phyloP scores from a whole-genome alignment of 2,797 vertebrate species.

The Pangasius macronema region DNA sequence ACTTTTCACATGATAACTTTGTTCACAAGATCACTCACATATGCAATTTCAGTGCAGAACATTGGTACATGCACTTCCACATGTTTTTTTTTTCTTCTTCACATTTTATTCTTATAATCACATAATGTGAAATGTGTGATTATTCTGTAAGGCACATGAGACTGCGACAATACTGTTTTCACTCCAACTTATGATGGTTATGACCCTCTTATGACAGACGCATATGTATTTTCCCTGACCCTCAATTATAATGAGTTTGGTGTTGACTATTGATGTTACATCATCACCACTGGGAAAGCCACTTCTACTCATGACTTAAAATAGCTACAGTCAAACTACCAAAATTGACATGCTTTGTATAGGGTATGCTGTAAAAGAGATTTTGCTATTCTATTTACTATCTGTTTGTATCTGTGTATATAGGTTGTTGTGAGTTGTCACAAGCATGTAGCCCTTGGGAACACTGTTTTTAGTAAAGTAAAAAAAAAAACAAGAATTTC shows the following conservation, averaged over 20 bases:
- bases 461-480: background rate
- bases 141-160: too few relatives aligned
- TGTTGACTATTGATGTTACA: background rate
- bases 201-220: background rate
- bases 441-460: background rate
- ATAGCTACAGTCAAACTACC: background rate
- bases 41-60: too few relatives aligned
- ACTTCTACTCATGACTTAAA: background rate
- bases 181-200: background rate
- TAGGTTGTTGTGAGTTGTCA: background rate
- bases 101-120: too few relatives aligned
- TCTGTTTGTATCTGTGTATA: background rate
- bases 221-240: background rate
- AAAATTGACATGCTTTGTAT: background rate
- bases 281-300: background rate
- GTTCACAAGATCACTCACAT: too few relatives aligned
- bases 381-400: background rate
- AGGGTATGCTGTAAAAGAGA: background rate
- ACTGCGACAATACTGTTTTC: background rate
- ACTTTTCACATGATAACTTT: too few relatives aligned
- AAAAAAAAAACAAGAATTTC: background rate
- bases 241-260: background rate
- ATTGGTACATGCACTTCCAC: too few relatives aligned
- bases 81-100: too few relatives aligned
- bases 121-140: too few relatives aligned